Evolutionary conservation across 92 coral and sea anemone genomes (phyloP), one percentile per base, ranked within the genome.

Genomic region (Phenganax stokvisi): DNA sequence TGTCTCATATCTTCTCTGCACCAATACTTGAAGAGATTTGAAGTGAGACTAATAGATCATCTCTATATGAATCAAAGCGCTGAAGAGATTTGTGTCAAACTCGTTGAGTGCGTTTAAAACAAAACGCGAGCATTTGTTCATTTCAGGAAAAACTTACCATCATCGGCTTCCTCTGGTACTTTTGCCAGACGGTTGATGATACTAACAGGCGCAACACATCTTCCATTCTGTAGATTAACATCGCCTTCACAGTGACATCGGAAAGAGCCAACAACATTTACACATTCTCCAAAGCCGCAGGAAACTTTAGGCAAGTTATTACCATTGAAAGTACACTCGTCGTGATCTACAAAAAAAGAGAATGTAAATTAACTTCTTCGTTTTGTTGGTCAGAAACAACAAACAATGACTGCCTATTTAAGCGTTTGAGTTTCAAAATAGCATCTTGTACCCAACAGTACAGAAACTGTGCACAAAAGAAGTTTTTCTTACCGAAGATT

Each of bases 251-350:
- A 77, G 30, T 77, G 81, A 37, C 81, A 77, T 60, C 71, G 44
- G 72, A 59, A 77, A 3, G 72, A 20, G 9, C 81, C 81, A 59
- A 62, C 28, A 12, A 77, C 81, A 17, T 77, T 77, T 4, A 77
- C 81, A 77, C 81, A 77, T 1, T 77, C 44, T 62, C 81, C 81
- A 77, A 77, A 77, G n/a, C 57, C 71, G 54, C 81, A 77, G 12
- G 15, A 1, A 51, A 25, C 81, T 5, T 27, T 16, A 8, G 57
- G 56, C 57, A 77, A 16, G 55, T 25, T 27, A 37, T 30, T 1
- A 31, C 60, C 47, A 0, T 53, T 0, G 12, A 52, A 58, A 0
- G 9, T 17, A 60, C 81, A 77, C 58, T 77, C 81, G 66, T 77
- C 3, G 81, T 58, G 57, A 15, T 77, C 81, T 77, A 60, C 0